A percentile compares a stretch with the other conserved stretches of the same genome.
phyloP scores from a whole-genome alignment of 2,113 vertebrate genomes.

The Porphyrio hochstetteri region DNA sequence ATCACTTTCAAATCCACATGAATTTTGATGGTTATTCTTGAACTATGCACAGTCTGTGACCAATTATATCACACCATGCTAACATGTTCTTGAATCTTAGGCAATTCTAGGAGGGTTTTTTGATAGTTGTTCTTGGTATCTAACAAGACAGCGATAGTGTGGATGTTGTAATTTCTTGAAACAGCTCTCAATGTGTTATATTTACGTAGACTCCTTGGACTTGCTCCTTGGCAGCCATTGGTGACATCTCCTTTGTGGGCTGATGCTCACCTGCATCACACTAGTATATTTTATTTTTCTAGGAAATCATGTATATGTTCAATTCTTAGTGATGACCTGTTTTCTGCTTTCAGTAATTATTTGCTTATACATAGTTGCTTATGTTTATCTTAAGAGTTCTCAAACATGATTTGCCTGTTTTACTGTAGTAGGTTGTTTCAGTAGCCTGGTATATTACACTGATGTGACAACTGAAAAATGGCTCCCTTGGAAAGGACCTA shows the following conservation, averaged over 20 bases:
- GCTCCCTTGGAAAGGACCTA: not conserved
- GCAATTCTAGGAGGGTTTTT: not conserved
- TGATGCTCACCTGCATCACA: not conserved
- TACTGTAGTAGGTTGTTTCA: not conserved
- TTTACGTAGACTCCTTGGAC: not conserved
- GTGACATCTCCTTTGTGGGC: not conserved
- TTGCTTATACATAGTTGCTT: not conserved
- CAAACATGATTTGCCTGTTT: not conserved
- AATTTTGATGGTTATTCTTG: not conserved
- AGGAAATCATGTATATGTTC: not conserved
- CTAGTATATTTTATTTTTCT: not conserved
- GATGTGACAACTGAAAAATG: not conserved
- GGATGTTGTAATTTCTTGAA: not conserved
- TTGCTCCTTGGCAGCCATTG: not conserved
- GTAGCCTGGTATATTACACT: not conserved
- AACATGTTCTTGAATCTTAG: not conserved
- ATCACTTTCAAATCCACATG: not conserved
- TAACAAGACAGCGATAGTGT: not conserved
- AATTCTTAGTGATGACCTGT: not conserved
- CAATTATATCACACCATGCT: fast-evolving
- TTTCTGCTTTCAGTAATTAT: not conserved
- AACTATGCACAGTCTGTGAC: not conserved
- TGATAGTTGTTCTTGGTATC: not conserved
- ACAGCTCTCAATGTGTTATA: too few relatives aligned
- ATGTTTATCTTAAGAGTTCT: not conserved